Conservation (phyloP, 2,797 vertebrate species). For the Benthosema pterotum region DNA sequence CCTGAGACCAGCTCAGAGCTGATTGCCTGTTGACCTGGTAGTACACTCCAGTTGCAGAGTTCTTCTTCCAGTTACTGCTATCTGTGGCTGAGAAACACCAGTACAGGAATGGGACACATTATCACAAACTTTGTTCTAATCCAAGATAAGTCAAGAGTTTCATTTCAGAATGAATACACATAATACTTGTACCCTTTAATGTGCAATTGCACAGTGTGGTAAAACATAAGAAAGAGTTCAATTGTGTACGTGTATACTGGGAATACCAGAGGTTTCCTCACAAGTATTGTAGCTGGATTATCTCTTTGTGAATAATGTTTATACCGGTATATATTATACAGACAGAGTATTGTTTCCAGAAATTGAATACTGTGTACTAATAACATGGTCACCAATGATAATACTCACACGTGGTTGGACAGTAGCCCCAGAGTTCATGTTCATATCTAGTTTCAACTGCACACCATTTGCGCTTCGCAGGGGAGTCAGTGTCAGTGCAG, state of each 20-base stretch:
- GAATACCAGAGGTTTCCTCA: no score
- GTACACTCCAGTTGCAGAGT: conserved; percentile 77
- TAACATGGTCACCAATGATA: neutral
- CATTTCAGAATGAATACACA: no score
- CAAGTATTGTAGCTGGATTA: neutral
- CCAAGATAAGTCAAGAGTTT: no score
- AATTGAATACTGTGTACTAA: no score
- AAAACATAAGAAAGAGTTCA: no score
- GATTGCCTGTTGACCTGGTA: conserved; percentile 87
- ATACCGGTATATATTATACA: no score
- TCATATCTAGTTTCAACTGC: conserved; percentile 81
- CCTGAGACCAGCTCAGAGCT: conserved; percentile 87
- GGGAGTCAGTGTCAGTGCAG: conserved; percentile 81
- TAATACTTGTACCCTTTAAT: no score
- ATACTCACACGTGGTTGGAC: conserved; percentile 86
- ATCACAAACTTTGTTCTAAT: no score
- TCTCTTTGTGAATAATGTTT: neutral
- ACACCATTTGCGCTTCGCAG: conserved; percentile 84
- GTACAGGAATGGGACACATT: conserved; percentile 15
- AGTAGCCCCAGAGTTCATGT: conserved; percentile 86
- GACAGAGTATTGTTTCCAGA: no score
- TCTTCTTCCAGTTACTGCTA: conserved; percentile 82
- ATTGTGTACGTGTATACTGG: no score
- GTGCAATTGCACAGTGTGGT: no score
- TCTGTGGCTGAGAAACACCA: conserved; percentile 70